A percentile compares a stretch with the other conserved stretches of the same genome.
phyloP scores from a whole-genome alignment of 53 echinoderm and acorn worm genomes.

The Echinometra lucunter region DNA sequence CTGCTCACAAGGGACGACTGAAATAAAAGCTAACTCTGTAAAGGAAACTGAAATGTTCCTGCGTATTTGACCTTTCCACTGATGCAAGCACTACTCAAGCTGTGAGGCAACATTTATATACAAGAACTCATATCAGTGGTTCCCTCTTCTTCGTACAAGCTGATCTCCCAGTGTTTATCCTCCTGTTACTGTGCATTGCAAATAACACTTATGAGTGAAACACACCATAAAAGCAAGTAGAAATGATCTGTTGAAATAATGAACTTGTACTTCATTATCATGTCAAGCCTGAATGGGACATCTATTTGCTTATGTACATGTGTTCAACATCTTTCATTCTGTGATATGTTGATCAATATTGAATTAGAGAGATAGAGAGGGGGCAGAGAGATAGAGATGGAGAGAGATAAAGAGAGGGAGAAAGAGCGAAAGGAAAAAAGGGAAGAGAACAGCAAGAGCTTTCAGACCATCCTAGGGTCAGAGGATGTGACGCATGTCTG shows the following conservation, averaged over 20 bases:
- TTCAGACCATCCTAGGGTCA: slow-evolving; percentile 51
- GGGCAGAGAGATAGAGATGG: not conserved
- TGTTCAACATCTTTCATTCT: not conserved
- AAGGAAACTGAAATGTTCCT: slow-evolving; percentile 41
- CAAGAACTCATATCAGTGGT: slow-evolving; percentile 19
- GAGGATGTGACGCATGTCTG: slow-evolving; percentile 66
- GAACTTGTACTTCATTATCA: not conserved
- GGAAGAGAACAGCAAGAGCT: not conserved
- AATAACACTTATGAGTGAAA: too few species aligned
- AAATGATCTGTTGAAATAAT: too few species aligned
- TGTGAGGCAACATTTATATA: slow-evolving; percentile 16
- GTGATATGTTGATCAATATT: not conserved
- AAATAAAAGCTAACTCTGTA: not conserved
- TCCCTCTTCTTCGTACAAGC: not conserved
- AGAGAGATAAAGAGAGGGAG: not conserved
- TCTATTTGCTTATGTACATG: too few species aligned
- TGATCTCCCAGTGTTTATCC: not conserved
- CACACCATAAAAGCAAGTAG: too few species aligned
- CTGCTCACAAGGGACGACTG: not conserved
- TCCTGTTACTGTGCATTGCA: too few species aligned
- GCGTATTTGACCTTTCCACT: slow-evolving; percentile 45
- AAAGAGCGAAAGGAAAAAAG: not conserved
- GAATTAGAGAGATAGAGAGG: not conserved
- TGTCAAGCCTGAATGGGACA: not conserved
- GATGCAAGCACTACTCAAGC: not conserved